Conservation (phyloP, 2,888 invertebrate genomes). For the Mesorhabditis spiculigera region DNA sequence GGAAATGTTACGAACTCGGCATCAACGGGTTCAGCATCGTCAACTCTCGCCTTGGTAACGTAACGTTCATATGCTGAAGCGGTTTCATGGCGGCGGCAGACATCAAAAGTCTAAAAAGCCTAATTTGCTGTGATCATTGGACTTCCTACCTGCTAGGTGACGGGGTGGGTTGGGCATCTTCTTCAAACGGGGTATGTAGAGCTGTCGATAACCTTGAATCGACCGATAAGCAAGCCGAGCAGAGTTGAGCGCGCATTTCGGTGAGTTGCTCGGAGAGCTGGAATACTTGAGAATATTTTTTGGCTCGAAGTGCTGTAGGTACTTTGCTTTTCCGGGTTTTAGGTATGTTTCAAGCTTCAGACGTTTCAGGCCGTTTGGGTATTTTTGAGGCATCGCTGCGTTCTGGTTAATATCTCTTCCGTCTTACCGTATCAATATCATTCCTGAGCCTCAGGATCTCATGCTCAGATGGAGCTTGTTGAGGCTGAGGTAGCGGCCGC, state of each 20-base stretch:
- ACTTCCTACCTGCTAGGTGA: conserved; percentile 4
- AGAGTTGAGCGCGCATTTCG: conserved; percentile 2
- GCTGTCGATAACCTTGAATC: not conserved
- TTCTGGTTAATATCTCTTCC: no score
- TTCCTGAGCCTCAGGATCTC: not conserved
- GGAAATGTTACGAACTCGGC: not conserved
- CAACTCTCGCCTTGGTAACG: not conserved
- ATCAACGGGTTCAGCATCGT: not conserved
- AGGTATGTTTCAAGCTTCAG: no score
- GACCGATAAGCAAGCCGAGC: not conserved
- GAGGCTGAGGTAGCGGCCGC: not conserved
- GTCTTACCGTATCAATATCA: not conserved
- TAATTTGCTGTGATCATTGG: not conserved
- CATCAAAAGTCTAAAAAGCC: not conserved
- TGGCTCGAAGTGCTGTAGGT: no score
- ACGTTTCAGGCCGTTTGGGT: no score
- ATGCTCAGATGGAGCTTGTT: not conserved
- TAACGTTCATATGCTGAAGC: not conserved
- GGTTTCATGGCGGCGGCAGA: not conserved
- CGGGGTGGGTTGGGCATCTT: not conserved
- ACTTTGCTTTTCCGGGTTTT: no score
- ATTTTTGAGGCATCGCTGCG: no score
- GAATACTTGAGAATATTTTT: not conserved
- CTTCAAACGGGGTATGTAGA: not conserved
- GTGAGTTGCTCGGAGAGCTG: conserved; percentile 5